A percentile compares a stretch with the other conserved stretches of the same genome.
Evolutionary conservation across 2,797 vertebrate species (phyloP).

Genomic region (Apodemus agrarius): DNA sequence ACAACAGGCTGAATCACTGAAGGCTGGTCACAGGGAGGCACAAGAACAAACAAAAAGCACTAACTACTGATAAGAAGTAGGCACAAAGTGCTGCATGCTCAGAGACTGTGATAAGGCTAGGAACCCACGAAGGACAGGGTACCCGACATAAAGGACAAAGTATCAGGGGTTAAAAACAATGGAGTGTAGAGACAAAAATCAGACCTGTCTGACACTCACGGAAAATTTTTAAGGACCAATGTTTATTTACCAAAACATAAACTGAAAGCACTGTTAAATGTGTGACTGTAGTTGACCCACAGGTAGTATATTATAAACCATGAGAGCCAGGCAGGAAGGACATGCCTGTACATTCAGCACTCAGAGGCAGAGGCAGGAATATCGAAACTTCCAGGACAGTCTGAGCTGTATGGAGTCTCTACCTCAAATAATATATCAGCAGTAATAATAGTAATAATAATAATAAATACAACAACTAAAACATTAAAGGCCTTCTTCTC

Average conservation of each 20-base stretch:
- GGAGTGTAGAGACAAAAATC: neutral
- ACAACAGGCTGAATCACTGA: neutral
- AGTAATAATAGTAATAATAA: neutral
- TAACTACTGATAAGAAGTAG: neutral
- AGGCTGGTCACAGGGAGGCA: neutral
- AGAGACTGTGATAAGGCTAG: neutral
- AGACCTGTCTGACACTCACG: neutral
- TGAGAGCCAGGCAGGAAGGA: neutral
- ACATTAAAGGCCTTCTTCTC: neutral
- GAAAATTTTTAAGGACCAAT: neutral
- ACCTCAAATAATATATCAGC: neutral
- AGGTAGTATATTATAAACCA: neutral
- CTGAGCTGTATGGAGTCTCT: neutral
- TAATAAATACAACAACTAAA: neutral
- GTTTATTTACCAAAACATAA: neutral
- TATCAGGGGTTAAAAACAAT: neutral
- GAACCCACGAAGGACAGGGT: neutral
- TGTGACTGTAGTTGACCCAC: neutral
- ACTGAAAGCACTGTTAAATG: neutral
- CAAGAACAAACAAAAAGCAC: neutral
- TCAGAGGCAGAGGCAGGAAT: neutral
- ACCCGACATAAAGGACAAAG: neutral
- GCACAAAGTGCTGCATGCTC: neutral
- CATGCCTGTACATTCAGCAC: neutral
- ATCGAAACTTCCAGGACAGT: neutral